A percentile compares a stretch with the other conserved stretches of the same genome.
Conservation (phyloP, 2,797 vertebrate genomes). For the Sylvilagus floridanus region DNA sequence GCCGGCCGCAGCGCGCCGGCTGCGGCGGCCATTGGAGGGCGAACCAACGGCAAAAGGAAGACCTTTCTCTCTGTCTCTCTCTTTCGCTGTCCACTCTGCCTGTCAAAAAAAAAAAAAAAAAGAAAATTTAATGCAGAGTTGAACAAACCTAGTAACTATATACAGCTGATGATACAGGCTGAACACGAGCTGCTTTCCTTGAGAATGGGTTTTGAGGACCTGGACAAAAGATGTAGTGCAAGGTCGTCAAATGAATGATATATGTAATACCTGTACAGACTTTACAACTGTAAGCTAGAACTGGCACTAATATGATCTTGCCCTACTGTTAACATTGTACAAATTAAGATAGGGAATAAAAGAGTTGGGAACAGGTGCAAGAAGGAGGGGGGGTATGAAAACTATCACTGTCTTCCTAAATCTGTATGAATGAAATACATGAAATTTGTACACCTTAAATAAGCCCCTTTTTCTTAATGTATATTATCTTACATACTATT, state of each 20-base stretch:
- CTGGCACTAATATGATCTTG: not conserved
- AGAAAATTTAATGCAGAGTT: too few species aligned
- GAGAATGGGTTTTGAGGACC: constrained; percentile 18
- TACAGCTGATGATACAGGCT: not conserved
- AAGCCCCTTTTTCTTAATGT: not conserved
- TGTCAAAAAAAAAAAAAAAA: too few species aligned
- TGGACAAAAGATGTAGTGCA: not conserved
- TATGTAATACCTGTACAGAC: not conserved
- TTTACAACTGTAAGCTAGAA: not conserved
- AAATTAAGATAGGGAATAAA: too few species aligned
- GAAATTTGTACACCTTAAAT: not conserved
- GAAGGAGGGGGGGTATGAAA: too few species aligned
- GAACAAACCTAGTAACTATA: constrained; percentile 8
- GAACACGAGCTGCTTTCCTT: not conserved
- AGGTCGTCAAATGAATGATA: not conserved
- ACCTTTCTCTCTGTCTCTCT: too few species aligned
- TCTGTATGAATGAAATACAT: too few species aligned
- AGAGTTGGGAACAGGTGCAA: too few species aligned
- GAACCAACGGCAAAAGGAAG: too few species aligned
- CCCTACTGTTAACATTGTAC: not conserved
- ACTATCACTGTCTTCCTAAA: too few species aligned
- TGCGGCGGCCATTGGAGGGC: too few species aligned
- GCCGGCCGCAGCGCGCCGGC: too few species aligned
- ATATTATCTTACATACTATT: not conserved
- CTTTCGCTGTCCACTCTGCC: too few species aligned